Base-by-base conservation (phyloP, 1,140 invertebrate genomes). In the Zaprionus gabonicus region DNA sequence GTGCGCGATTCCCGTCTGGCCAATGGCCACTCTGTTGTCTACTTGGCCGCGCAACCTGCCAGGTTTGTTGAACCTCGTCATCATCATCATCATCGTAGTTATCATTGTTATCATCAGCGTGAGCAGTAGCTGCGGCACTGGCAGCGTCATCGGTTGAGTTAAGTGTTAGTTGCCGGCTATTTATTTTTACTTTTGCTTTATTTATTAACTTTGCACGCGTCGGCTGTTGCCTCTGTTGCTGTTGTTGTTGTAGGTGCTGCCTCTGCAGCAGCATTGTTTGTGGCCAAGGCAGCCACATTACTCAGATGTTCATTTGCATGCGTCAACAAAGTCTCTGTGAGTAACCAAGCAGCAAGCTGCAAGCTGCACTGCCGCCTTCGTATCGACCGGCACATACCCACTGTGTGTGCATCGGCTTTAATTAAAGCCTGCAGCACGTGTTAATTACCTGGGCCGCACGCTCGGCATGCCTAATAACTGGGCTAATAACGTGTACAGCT, bases 381-480 rank as follows among this genome's bases (percentile, higher is more conserved):
- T 70, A 67, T 71, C 63, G 75, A 77, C 63, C 55, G 56, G 56
- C 62, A 55, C 44, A 82, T 66, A 71, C 71, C 13, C 64, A 55
- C 44, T 70, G 71, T 36, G 12, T 46, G n/a, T 7, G n/a, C 36
- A 38, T n/a, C 28, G 64, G 56, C 38, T 73, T 84, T 84, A 88
- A 87, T 87, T 75, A 88, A 83, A 65, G 57, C 34, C 49, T 36
- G 49, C 44, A 41, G 60, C 71, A 87, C 70, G 77, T 87, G 77
- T 83, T 87, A 87, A 87, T 88, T 88, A 87, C 68, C 64, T 68
- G 23, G 70, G 56, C 59, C 63, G 60, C 64, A 46, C 63, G 25
- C 64, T 68, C 65, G 60, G 80, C 80, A 78, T 88, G 83, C 68
- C 59, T 78, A 83, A 87, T 84, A 88, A 88, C 81, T 87, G 74